Evolutionary conservation across 2,888 invertebrate genomes (phyloP).

Genomic region (Limnephilus auricula): DNA sequence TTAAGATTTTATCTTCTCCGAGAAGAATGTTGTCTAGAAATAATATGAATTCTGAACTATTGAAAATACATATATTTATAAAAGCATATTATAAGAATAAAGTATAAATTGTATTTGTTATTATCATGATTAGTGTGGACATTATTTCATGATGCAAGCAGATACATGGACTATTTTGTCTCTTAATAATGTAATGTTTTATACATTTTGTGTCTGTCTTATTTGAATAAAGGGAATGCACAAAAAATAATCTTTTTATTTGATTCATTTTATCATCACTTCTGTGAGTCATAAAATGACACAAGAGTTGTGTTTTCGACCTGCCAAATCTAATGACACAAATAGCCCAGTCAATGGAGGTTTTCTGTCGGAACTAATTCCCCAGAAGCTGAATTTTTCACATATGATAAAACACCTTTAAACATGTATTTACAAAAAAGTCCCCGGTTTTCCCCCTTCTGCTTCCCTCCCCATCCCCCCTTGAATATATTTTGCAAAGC

Average conservation of each 20-base stretch:
- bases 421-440: too few relatives aligned
- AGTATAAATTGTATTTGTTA: conserved; percentile 44
- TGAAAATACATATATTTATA: conserved; percentile 42
- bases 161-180: conserved; percentile 21
- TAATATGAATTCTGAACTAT: conserved; percentile 11
- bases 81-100: conserved; percentile 40
- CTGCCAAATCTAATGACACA: neutral
- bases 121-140: conserved; percentile 39
- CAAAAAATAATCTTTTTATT: conserved; percentile 15
- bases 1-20: conserved; percentile 17
- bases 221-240: conserved; percentile 56
- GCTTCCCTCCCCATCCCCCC: too few relatives aligned
- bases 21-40: conserved; percentile 19
- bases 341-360: too few relatives aligned
- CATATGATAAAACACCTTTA: too few relatives aligned
- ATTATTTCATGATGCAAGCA: conserved; percentile 29
- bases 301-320: neutral
- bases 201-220: conserved; percentile 51
- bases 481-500: too few relatives aligned
- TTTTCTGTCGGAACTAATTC: too few relatives aligned
- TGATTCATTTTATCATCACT: neutral
- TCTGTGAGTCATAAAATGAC: neutral
- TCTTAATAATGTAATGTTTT: conserved; percentile 36
- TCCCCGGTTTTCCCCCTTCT: too few relatives aligned
- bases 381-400: too few relatives aligned